These are phyloP conservation scores for Bedellia somnulentella DNA, from an alignment of 2,888 invertebrate genomes.

Conservation along the genomic window DNA sequence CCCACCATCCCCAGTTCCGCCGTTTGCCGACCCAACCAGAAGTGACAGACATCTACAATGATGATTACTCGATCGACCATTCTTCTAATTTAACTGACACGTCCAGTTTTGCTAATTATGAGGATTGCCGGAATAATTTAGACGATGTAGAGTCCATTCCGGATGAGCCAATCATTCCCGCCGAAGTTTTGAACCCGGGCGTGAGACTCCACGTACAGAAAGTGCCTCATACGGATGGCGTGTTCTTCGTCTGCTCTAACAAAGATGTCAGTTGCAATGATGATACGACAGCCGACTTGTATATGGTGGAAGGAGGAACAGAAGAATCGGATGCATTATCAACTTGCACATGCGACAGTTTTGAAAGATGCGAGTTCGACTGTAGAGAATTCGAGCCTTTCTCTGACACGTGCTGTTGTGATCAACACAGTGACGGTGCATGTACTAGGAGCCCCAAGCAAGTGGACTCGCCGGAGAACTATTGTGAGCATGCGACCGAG, in stretches of 20 bases:
- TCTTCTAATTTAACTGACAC: conserved; percentile 52
- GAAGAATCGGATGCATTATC: conserved; percentile 55
- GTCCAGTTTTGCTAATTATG: conserved; percentile 50
- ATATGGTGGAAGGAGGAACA: conserved; percentile 31
- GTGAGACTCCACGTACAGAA: conserved; percentile 39
- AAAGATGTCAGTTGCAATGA: conserved; percentile 25
- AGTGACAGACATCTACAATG: conserved; percentile 39
- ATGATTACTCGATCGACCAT: conserved; percentile 46
- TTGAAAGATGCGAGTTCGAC: conserved; percentile 59
- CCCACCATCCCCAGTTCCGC: conserved; percentile 28
- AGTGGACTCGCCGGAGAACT: conserved; percentile 49
- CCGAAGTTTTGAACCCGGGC: conserved; percentile 20
- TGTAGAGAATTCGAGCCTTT: conserved; percentile 62
- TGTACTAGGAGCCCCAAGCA: conserved; percentile 54
- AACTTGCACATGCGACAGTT: conserved; percentile 58
- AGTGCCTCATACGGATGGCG: conserved; percentile 46
- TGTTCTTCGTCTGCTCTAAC: conserved; percentile 42
- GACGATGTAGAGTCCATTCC: conserved; percentile 22
- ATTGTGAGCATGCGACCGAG: conserved; percentile 35
- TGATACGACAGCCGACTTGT: conserved; percentile 27
- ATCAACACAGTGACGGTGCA: conserved; percentile 47
- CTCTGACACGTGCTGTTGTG: conserved; percentile 64
- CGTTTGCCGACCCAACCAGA: conserved; percentile 35
- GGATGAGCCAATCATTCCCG: conserved; percentile 18
- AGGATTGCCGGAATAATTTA: conserved; percentile 39